Conservation (phyloP, 2,888 invertebrate species). For the Poecilobothrus nobilitatus region DNA sequence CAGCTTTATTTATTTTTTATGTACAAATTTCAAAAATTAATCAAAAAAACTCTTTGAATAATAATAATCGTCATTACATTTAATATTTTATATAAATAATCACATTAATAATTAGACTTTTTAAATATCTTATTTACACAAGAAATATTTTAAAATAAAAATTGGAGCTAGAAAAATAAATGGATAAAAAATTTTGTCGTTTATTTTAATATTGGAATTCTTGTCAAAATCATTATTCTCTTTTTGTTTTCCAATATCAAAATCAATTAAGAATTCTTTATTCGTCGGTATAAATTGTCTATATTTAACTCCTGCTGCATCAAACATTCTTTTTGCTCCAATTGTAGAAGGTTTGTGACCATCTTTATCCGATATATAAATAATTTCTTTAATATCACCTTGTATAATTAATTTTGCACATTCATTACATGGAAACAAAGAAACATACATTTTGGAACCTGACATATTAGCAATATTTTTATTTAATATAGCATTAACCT, state of each 20-base stretch:
- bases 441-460: constrained; percentile 77
- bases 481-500: constrained; percentile 93
- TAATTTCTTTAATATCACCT: constrained; percentile 70
- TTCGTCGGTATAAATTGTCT: constrained; percentile 56
- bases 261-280: constrained; percentile 59
- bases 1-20: too few relatives aligned
- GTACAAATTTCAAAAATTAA: too few relatives aligned
- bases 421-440: constrained; percentile 93
- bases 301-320: constrained; percentile 64
- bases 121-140: background rate
- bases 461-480: constrained; percentile 70
- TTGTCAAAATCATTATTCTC: background rate
- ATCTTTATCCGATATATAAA: constrained; percentile 79
- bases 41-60: too few relatives aligned
- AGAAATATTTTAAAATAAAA: background rate
- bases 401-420: constrained; percentile 97
- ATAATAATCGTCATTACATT: too few relatives aligned
- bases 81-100: too few relatives aligned
- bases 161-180: background rate
- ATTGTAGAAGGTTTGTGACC: constrained; percentile 55
- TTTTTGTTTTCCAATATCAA: constrained; percentile 33
- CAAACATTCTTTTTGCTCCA: constrained; percentile 76
- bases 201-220: background rate
- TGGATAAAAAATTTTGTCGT: background rate
- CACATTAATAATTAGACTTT: too few relatives aligned